Conservation (phyloP, 2,113 vertebrate genomes). For the Xyliphius kryptos region DNA sequence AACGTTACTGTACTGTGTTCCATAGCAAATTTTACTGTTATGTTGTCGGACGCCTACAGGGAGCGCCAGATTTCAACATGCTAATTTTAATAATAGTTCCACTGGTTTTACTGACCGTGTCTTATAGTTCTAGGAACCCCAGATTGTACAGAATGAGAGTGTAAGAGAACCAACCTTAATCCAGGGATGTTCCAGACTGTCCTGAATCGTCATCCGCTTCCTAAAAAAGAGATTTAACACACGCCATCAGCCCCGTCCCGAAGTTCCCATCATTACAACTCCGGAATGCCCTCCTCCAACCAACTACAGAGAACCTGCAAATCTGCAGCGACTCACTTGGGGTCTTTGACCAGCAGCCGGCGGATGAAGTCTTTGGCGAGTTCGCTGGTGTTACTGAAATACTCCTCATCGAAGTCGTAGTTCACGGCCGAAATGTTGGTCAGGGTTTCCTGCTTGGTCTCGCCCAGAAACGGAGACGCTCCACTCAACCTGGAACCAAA, state of each 20-base stretch:
- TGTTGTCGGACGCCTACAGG: background rate
- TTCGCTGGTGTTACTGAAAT: conserved; percentile 94
- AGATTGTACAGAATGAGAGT: too few species aligned
- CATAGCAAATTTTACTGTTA: too few species aligned
- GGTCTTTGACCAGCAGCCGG: conserved; percentile 89
- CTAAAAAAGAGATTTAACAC: conserved; percentile 58
- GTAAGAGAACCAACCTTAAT: conserved; percentile 75
- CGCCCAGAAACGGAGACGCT: conserved; percentile 89
- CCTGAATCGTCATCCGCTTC: conserved; percentile 91
- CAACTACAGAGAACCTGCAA: too few species aligned
- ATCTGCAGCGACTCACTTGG: too few species aligned
- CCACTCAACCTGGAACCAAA: conserved; percentile 74
- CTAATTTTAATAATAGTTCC: too few species aligned
- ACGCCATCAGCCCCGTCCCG: background rate
- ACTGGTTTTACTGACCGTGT: too few species aligned
- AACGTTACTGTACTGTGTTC: too few species aligned
- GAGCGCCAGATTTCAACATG: background rate
- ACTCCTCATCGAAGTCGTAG: too few species aligned
- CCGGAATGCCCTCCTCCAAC: too few species aligned
- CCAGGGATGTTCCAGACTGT: conserved; percentile 93
- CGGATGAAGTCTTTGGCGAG: conserved; percentile 97
- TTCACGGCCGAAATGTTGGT: conserved; percentile 95
- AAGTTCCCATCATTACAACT: too few species aligned
- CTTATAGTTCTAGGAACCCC: too few species aligned
- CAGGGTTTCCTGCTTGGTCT: conserved; percentile 94